Base-by-base conservation (phyloP, 2,113 vertebrate genomes). In the Pandion haliaetus region DNA sequence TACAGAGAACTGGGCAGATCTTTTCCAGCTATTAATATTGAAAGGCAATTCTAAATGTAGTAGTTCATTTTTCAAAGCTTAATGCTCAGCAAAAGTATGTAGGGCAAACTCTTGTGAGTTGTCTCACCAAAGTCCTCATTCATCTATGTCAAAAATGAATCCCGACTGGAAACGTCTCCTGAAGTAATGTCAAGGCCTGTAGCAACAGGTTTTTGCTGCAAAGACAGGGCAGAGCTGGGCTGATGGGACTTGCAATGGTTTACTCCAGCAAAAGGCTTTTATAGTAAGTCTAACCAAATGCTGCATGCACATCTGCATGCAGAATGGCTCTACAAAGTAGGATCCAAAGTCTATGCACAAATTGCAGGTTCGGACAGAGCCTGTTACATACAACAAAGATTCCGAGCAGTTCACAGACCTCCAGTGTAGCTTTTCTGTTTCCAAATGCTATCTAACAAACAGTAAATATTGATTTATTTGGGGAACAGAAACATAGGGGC, bases 71-170 rank as follows among this genome's bases (percentile, higher is more conserved):
- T 93, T 67, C 81, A 91, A 94, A 94, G 34, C 54, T 69, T 72
- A 88, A 65, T 55, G 42, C 36, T 94, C 38, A 87, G 83, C 69
- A 62, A 83, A 93, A 88, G 57, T 80, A 90, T 38, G 61, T 47
- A 93, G 80, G 76, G 24, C 57, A 91, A 92, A 74, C 17, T 74
- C 61, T 70, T 93, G 38, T n/a, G 45, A 88, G 72, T 40, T 79
- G 69, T 69, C 72, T 84, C 83, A 82, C 89, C 19, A 8, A 93
- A 94, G 86, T 54, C 34, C 73, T 85, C 50, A 82, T 93, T 91
- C 38, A 91, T 91, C 94, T 89, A 62, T 32, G 77, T 87, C 50
- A 96, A 91, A 96, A 96, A 45, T 61, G 34, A 92, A 88, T 94
- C 61, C 40, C 84, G 61, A 82, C 45, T 91, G 70, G 66, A 95